Evolutionary conservation across 2,113 vertebrate genomes (phyloP), one percentile per base, ranked within the genome.

Genomic region (Sylvia atricapilla): DNA sequence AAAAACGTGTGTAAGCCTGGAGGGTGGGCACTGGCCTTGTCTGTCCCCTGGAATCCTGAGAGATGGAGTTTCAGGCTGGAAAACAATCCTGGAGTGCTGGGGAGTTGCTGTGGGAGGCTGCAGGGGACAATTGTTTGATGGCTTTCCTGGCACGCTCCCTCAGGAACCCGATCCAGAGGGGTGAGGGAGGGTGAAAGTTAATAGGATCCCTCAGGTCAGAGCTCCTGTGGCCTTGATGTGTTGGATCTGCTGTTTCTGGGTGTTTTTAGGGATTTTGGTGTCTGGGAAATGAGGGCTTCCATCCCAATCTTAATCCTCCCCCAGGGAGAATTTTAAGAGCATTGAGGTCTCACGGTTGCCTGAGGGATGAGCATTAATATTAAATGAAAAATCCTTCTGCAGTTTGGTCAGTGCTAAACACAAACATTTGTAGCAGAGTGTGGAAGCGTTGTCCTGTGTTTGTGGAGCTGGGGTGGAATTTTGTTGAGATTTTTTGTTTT

Each of bases 1-100:
- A 53, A 59, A 9, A 19, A 18, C 0, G 4, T 1, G 2, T 24
- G 3, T 47, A 6, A 39, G 41, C 15, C 74, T 41, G 18, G 10
- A 21, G 52, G 39, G 27, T n/a, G 56, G 64, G 58, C 75, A 2
- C 15, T 31, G 3, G 31, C 15, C 49, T 58, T 63, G 8, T 46
- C 10, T 27, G 20, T 31, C 12, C 28, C 56, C 19, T 44, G 62
- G 15, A 41, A 55, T 55, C 13, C 59, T 35, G 6, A 56, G 49
- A 56, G 64, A 28, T 46, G 73, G 49, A 30, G 25, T 41, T 90
- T 46, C 70, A 73, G 53, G 22, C 50, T 76, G 31, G 53, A 59
- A 89, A 70, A 60, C 37, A 25, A 28, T 52, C 55, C 59, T 23
- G 9, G 5, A 41, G 35, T 28, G 52, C 39, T 24, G 1, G 24